phyloP scores from a whole-genome alignment of 2,888 invertebrate genomes.

The Latrodectus elegans region DNA sequence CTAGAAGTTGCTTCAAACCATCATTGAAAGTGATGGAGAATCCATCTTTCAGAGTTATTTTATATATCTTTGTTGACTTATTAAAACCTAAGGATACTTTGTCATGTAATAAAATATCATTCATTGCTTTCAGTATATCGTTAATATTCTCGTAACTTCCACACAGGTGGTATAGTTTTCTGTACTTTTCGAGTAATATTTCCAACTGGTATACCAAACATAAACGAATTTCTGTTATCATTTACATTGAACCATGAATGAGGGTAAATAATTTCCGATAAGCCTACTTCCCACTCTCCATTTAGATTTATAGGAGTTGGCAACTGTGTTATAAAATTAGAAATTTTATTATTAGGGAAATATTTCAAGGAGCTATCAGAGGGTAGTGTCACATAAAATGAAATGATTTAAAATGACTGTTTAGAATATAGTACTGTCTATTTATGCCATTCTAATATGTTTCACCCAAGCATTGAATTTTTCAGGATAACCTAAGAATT shows the following conservation, averaged over 20 bases:
- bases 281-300: slow-evolving; percentile 72
- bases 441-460: neutral
- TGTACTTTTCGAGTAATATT: neutral
- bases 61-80: slow-evolving; percentile 3
- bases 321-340: slow-evolving; percentile 71
- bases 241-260: slow-evolving; percentile 5
- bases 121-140: slow-evolving; percentile 13
- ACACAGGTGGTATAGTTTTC: slow-evolving; percentile 4
- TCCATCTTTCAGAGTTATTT: neutral
- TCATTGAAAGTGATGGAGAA: neutral
- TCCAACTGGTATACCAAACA: slow-evolving; percentile 15
- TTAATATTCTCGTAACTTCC: slow-evolving; percentile 19
- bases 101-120: neutral
- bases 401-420: too few species aligned
- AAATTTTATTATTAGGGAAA: slow-evolving; percentile 71
- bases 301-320: slow-evolving; percentile 68
- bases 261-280: slow-evolving; percentile 70
- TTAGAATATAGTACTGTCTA: too few species aligned
- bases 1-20: slow-evolving; percentile 9
- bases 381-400: too few species aligned
- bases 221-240: neutral
- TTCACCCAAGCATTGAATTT: slow-evolving; percentile 13
- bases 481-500: slow-evolving; percentile 19
- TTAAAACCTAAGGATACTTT: slow-evolving; percentile 5
- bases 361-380: too few species aligned